These are phyloP conservation scores for Oscheius sp. DNA, from an alignment of 2,888 invertebrate species.

Conservation along the genomic window DNA sequence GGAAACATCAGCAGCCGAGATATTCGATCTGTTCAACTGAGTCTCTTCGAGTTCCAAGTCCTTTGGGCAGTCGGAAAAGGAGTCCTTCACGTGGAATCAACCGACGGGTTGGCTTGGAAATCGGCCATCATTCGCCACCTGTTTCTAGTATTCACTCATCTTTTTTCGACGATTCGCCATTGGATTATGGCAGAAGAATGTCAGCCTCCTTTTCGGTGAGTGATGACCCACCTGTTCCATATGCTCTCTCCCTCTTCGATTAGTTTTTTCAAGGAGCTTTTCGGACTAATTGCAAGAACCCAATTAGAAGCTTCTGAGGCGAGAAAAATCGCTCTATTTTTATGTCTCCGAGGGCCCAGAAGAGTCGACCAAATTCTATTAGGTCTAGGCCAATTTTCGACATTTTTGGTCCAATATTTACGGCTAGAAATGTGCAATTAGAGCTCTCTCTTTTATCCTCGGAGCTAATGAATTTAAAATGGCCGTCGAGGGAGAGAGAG, in stretches of 20 bases:
- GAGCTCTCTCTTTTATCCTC: not conserved
- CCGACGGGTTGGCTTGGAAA: conserved; percentile 34
- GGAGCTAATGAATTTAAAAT: not conserved
- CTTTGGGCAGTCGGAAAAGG: not conserved
- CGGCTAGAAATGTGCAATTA: not conserved
- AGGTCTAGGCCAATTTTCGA: not conserved
- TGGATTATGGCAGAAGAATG: conserved; percentile 8
- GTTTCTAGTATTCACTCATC: conserved; percentile 1
- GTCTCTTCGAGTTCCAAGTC: conserved; percentile 13
- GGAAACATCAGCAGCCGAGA: conserved; percentile 25
- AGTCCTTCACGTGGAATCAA: conserved; percentile 17
- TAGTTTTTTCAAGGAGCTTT: not conserved
- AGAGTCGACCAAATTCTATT: not conserved
- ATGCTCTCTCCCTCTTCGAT: not conserved
- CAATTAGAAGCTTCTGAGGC: no score
- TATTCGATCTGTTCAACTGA: conserved; percentile 22
- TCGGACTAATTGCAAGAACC: no score
- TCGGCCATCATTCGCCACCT: conserved; percentile 40
- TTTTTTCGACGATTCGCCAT: conserved; percentile 14
- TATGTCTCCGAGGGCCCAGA: no score
- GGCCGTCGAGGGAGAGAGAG: no score
- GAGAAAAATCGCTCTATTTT: no score
- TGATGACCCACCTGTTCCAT: not conserved
- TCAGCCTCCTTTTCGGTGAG: conserved; percentile 19
- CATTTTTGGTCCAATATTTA: not conserved